Evolutionary conservation across 2,888 invertebrate species (phyloP).

Genomic region (Agrenia bidenticulata): DNA sequence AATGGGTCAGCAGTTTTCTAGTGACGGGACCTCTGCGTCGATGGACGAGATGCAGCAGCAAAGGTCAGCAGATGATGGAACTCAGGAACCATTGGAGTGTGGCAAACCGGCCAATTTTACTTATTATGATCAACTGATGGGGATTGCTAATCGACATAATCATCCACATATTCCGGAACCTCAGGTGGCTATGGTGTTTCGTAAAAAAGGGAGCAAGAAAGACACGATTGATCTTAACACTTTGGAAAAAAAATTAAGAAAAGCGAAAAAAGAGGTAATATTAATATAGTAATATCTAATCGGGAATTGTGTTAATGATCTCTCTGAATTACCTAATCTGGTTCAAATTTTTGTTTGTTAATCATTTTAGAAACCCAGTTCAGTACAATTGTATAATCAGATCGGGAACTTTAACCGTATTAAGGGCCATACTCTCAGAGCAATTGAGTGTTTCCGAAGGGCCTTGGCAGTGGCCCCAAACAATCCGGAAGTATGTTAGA

Average conservation of each 20-base stretch:
- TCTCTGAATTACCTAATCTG: not conserved
- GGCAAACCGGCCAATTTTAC: constrained; percentile 65
- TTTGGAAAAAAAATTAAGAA: constrained; percentile 71
- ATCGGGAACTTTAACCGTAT: constrained; percentile 88
- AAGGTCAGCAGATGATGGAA: not conserved
- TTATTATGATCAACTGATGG: constrained; percentile 83
- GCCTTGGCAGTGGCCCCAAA: constrained; percentile 82
- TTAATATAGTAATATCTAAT: too few relatives aligned
- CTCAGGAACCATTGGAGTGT: constrained; percentile 62
- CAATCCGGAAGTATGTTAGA: constrained; percentile 68
- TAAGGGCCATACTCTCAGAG: constrained; percentile 80
- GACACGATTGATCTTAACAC: constrained; percentile 73
- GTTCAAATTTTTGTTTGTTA: not conserved
- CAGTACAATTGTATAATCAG: constrained; percentile 67
- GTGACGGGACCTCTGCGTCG: constrained; percentile 16
- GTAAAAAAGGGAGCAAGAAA: constrained; percentile 64
- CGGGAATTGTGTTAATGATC: not conserved
- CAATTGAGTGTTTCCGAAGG: constrained; percentile 85
- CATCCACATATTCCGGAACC: constrained; percentile 85
- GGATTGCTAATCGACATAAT: constrained; percentile 77
- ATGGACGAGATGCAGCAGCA: not conserved
- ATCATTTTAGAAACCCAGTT: constrained; percentile 28
- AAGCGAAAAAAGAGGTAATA: constrained; percentile 70
- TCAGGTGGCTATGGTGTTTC: constrained; percentile 74
- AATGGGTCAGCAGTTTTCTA: constrained; percentile 20